A percentile compares a stretch with the other conserved stretches of the same genome.
phyloP scores from a whole-genome alignment of 2,888 invertebrate species.

The Agelastica alni region DNA sequence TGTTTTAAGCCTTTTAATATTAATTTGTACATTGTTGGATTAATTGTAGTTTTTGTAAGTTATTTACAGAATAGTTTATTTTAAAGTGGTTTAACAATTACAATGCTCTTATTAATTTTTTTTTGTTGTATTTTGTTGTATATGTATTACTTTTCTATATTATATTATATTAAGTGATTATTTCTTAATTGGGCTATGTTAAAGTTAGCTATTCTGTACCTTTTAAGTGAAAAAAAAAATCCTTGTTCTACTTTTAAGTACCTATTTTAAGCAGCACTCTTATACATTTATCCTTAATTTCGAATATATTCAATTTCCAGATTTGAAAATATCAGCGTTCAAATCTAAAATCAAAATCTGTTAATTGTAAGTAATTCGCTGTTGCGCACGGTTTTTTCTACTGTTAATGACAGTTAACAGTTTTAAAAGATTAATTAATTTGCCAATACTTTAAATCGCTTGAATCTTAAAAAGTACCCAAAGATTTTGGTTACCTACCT shows the following conservation, averaged over 20 bases:
- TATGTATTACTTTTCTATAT: constrained; percentile 37
- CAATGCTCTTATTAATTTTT: constrained; percentile 18
- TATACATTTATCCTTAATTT: not conserved
- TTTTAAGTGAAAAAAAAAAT: constrained; percentile 5
- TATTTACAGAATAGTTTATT: constrained; percentile 33
- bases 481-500: no score
- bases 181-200: constrained; percentile 24
- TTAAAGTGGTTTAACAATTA: constrained; percentile 28
- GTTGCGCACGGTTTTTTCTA: no score
- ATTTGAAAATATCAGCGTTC: no score
- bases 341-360: no score
- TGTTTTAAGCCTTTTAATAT: constrained; percentile 31
- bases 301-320: no score
- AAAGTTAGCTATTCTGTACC: constrained; percentile 38
- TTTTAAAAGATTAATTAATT: no score
- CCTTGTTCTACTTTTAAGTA: constrained; percentile 11
- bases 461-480: no score
- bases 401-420: no score
- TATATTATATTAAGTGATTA: constrained; percentile 27
- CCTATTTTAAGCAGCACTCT: constrained; percentile 21
- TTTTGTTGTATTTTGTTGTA: constrained; percentile 29
- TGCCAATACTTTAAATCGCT: no score
- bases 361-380: no score
- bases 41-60: constrained; percentile 27
- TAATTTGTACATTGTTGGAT: constrained; percentile 34